These are phyloP conservation scores for Cotesia chilonis DNA, from an alignment of 1,140 invertebrate genomes.

Conservation along the genomic window DNA sequence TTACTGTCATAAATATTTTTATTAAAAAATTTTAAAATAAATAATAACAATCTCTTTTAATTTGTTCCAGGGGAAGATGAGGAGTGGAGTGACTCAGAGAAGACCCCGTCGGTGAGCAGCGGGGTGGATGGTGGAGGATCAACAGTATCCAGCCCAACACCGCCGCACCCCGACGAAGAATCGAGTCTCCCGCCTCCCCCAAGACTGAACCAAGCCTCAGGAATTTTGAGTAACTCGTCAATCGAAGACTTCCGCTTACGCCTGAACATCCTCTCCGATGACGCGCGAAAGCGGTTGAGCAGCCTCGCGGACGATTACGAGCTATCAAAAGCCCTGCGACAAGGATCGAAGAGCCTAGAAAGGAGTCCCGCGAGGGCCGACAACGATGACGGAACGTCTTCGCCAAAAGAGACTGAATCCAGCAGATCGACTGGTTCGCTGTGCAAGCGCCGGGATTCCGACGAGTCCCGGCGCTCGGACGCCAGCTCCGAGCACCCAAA, in stretches of 20 bases:
- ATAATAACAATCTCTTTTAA: slow-evolving; percentile 10
- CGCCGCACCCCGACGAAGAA: slow-evolving; percentile 54
- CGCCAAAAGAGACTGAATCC: slow-evolving; percentile 20
- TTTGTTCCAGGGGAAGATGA: slow-evolving; percentile 63
- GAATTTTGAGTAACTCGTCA: slow-evolving; percentile 44
- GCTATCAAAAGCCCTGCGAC: slow-evolving; percentile 36
- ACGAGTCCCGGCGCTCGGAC: slow-evolving; percentile 40
- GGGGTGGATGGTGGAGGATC: slow-evolving; percentile 61
- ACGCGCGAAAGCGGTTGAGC: slow-evolving; percentile 56
- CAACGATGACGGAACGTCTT: slow-evolving; percentile 48
- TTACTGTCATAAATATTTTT: slow-evolving; percentile 7
- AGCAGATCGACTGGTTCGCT: background rate
- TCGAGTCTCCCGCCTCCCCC: slow-evolving; percentile 54
- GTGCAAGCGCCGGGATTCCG: slow-evolving; percentile 37
- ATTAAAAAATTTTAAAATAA: background rate
- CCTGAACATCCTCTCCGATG: slow-evolving; percentile 58
- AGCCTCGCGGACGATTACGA: slow-evolving; percentile 60
- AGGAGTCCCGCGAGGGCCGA: slow-evolving; percentile 52
- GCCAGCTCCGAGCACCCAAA: slow-evolving; percentile 50
- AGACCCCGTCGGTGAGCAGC: slow-evolving; percentile 64
- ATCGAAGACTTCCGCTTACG: slow-evolving; percentile 57
- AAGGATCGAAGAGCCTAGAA: slow-evolving; percentile 44
- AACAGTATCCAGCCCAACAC: slow-evolving; percentile 58
- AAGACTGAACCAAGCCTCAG: slow-evolving; percentile 47
- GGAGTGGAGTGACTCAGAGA: slow-evolving; percentile 65